Base-by-base conservation (phyloP, 2,888 invertebrate species). In the Acronicta alni region DNA sequence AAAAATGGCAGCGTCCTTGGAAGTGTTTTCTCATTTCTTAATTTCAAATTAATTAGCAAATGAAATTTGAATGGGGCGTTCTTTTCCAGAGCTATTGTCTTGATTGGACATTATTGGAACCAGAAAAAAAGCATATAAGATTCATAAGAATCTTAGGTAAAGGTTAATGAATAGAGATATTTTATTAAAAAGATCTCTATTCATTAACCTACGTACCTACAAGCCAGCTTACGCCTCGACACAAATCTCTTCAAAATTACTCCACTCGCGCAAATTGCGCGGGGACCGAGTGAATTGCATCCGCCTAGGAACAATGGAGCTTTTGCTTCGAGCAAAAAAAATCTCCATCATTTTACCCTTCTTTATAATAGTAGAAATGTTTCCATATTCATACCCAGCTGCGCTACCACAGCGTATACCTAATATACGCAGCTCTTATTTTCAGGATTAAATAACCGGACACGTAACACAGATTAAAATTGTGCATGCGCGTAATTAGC, bases 221-320 rank as follows among this genome's bases (percentile, higher is more conserved):
- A 30, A 30, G 62, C 48, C 59, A 64, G 47, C 64, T 59, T 72
- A 66, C 64, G 77, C 71, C 70, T 79, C 84, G 80, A 84, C 86
- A 87, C 81, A 87, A 90, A 89, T 89, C 88, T 88, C 83, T 88
- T 89, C 87, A 86, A 88, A 92, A 90, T 90, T 83, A 89, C 90
- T 91, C 89, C 89, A 90, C 90, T 91, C 89, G 89, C 89, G 84
- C 90, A 92, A 92, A 92, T 93, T 92, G 92, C 88, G 89, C 91
- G 85, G 89, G 80, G 87, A 86, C 88, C 88, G 90, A 92, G 88
- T 89, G 92, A 93, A 93, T 93, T 92, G 92, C 91, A 93, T 93
- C 92, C 93, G 92, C 84, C 87, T 84, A 87, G 85, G 89, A 93
- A 93, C 93, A 93, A 93, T 92, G 87, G 85, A 82, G 87, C 90